phyloP scores from a whole-genome alignment of 2,888 invertebrate genomes.

The Conomelus anceps region DNA sequence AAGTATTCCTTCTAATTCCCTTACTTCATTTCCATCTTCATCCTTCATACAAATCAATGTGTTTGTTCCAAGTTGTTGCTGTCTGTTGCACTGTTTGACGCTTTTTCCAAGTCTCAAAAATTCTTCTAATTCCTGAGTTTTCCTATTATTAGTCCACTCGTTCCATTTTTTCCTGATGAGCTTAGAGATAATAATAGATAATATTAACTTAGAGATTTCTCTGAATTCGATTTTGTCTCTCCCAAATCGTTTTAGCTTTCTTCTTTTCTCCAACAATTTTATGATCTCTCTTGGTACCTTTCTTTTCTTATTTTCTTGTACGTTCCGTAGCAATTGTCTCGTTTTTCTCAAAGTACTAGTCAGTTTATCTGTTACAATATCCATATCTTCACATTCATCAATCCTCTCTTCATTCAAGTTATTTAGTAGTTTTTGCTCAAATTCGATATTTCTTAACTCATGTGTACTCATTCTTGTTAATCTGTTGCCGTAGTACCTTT shows the following conservation, averaged over 20 bases:
- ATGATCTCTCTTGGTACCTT: conserved; percentile 5
- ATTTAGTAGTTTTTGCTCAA: not conserved
- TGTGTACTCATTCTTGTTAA: not conserved
- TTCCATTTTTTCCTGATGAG: conserved; percentile 1
- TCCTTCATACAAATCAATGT: not conserved
- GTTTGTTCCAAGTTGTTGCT: no score
- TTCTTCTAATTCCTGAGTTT: no score
- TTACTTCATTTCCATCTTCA: not conserved
- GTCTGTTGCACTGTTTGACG: not conserved
- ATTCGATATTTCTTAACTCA: not conserved
- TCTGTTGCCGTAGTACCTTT: not conserved
- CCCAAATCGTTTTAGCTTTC: not conserved
- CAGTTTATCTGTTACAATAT: not conserved
- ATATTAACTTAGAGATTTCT: no score
- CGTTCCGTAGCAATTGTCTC: not conserved
- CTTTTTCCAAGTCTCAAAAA: not conserved
- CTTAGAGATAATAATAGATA: not conserved
- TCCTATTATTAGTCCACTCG: not conserved
- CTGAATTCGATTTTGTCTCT: no score
- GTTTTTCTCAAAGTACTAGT: not conserved
- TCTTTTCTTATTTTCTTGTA: not conserved
- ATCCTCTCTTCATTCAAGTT: not conserved
- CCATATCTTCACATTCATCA: not conserved
- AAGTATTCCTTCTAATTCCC: not conserved
- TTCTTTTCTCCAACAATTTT: not conserved